Base-by-base conservation (phyloP, 2,113 vertebrate genomes). In the Lathamus discolor region DNA sequence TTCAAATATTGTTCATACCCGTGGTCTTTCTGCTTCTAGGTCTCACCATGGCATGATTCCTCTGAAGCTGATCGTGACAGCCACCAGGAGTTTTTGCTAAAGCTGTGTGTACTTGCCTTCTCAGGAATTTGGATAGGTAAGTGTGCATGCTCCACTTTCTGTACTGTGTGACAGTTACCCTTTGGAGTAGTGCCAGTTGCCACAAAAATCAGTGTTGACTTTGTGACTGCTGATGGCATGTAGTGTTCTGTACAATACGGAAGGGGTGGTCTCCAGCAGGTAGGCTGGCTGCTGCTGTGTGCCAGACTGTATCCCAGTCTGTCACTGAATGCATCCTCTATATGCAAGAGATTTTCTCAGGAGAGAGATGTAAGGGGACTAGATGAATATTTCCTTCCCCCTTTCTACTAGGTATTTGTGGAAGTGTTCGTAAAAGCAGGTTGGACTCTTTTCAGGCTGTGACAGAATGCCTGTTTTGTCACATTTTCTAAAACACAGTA, bases 401-500 rank as follows among this genome's bases (percentile, higher is more conserved):
- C 7, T 70, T 87, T 72, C 57, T 82, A 2, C 70, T 61, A 35
- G 68, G 46, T 88, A 37, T 73, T 77, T 90, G 64, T 88, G 35
- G 81, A 91, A 95, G 59, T n/a, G 41, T 90, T 85, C 0, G 3
- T 85, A 64, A 88, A 88, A 93, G 72, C 75, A 67, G 76, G 51
- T 77, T 93, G 63, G 64, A 49, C 43, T 75, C 37, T 88, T 19
- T 82, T 93, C 79, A 75, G 76, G 8, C 69, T 86, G 76, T 83
- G 74, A 81, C 52, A 81, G 83, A 88, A 90, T 41, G 76, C 51
- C n/a, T 81, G 39, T 24, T 95, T 95, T 93, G 61, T 74, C 80
- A 75, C 68, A 7, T 86, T 86, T 93, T 61, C 55, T 92, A 52
- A 86, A 88, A 80, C 25, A 48, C 41, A 39, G 54, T 54, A 44